A percentile compares a stretch with the other conserved stretches of the same genome.
Evolutionary conservation across 2,113 vertebrate species (phyloP).

Genomic region (Gobio gobio): DNA sequence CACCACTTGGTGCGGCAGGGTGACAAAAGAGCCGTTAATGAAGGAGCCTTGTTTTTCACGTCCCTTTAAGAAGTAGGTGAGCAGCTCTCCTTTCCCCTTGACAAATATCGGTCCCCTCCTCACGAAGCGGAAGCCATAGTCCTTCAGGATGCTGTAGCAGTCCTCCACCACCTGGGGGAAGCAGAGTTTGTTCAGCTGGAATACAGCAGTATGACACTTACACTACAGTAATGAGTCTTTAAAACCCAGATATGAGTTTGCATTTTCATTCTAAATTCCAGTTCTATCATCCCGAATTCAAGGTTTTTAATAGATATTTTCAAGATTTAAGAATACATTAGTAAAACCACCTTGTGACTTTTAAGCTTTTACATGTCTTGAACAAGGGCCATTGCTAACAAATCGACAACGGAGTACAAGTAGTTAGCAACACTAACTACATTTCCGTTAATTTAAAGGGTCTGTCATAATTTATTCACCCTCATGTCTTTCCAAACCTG

Average conservation of each 20-base stretch:
- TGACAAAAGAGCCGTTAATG: constrained; percentile 84
- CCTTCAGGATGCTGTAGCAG: constrained; percentile 89
- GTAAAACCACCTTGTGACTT: not conserved
- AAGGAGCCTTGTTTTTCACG: constrained; percentile 89
- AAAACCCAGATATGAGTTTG: not conserved
- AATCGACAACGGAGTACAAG: no score
- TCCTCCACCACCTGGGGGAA: constrained; percentile 90
- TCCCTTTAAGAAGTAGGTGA: constrained; percentile 94
- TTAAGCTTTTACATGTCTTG: not conserved
- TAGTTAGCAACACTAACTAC: no score
- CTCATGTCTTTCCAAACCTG: no score
- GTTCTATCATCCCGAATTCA: not conserved
- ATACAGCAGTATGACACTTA: not conserved
- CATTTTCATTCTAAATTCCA: not conserved
- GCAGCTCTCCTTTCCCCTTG: constrained; percentile 93
- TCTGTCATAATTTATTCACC: no score
- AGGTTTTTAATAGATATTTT: not conserved
- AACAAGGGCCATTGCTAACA: not conserved
- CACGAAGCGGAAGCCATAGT: constrained; percentile 92
- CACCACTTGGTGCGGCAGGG: constrained; percentile 93
- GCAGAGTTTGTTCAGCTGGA: constrained; percentile 45
- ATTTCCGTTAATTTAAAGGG: no score
- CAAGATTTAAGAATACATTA: not conserved
- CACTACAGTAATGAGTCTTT: not conserved
- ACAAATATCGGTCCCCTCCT: constrained; percentile 91